Evolutionary conservation across 2,888 invertebrate species (phyloP).

Genomic region (Drosophila eohydei): DNA sequence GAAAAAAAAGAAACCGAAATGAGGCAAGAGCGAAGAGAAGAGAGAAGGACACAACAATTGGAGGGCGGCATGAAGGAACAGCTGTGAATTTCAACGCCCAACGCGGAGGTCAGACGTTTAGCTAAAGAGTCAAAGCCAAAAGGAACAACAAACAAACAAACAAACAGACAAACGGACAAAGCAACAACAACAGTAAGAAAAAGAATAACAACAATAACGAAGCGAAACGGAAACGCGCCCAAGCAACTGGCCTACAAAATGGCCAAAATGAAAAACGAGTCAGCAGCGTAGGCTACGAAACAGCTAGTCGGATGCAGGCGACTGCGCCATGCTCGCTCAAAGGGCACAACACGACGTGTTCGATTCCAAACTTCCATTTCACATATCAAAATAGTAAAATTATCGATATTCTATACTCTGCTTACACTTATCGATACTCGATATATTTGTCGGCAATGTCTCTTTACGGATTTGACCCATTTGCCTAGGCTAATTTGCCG

Average conservation of each 20-base stretch:
- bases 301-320: neutral
- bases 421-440: neutral
- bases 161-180: constrained; percentile 12
- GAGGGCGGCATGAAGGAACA: constrained; percentile 34
- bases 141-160: constrained; percentile 18
- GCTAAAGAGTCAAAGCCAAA: constrained; percentile 41
- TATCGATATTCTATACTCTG: neutral
- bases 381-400: neutral
- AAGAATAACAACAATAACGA: constrained; percentile 14
- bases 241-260: constrained; percentile 49
- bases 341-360: too few species aligned
- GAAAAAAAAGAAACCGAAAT: neutral
- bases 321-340: neutral
- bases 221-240: constrained; percentile 46
- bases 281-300: neutral
- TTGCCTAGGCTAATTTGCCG: too few species aligned
- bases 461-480: too few species aligned
- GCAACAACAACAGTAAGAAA: constrained; percentile 4
- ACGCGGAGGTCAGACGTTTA: constrained; percentile 47
- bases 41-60: neutral
- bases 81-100: constrained; percentile 61
- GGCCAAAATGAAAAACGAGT: constrained; percentile 35
- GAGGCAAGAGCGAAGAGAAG: neutral
- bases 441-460: too few species aligned
- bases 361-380: neutral